Conservation (phyloP, 2,888 invertebrate genomes). For the Spodoptera littoralis region DNA sequence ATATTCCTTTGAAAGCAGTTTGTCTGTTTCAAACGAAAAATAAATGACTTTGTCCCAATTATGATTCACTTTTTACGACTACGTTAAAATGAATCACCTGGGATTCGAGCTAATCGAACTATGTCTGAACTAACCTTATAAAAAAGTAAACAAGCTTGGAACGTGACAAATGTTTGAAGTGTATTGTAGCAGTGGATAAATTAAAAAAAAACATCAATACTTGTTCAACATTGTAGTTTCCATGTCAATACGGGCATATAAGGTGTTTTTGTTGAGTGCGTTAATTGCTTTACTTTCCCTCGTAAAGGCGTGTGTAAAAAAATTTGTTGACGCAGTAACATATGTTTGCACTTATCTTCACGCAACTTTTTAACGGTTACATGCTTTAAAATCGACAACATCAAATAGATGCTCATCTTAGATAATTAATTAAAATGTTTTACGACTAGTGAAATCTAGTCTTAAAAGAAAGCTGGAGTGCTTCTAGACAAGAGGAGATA, state of each 20-base stretch:
- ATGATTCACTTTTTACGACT: slow-evolving; percentile 30
- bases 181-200: slow-evolving; percentile 12
- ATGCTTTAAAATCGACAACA: slow-evolving; percentile 4
- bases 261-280: slow-evolving; percentile 29
- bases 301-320: slow-evolving; percentile 20
- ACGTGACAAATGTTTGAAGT: slow-evolving; percentile 49
- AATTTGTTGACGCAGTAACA: slow-evolving; percentile 23
- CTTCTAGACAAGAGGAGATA: no score
- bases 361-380: slow-evolving; percentile 13
- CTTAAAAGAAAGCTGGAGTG: no score
- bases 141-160: slow-evolving; percentile 29
- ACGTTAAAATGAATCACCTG: slow-evolving; percentile 37
- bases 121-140: slow-evolving; percentile 28
- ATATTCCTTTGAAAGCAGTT: neutral
- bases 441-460: no score
- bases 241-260: slow-evolving; percentile 26
- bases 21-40: neutral
- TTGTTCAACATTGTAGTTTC: slow-evolving; percentile 23
- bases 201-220: slow-evolving; percentile 26
- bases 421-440: no score
- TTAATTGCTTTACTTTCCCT: slow-evolving; percentile 38
- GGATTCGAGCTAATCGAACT: slow-evolving; percentile 32
- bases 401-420: slow-evolving; percentile 2
- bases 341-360: slow-evolving; percentile 28
- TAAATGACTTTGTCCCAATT: slow-evolving; percentile 9